Evolutionary conservation across 2,888 invertebrate species (phyloP), one percentile per base, ranked within the genome.

Genomic region (Drosophila cognata): DNA sequence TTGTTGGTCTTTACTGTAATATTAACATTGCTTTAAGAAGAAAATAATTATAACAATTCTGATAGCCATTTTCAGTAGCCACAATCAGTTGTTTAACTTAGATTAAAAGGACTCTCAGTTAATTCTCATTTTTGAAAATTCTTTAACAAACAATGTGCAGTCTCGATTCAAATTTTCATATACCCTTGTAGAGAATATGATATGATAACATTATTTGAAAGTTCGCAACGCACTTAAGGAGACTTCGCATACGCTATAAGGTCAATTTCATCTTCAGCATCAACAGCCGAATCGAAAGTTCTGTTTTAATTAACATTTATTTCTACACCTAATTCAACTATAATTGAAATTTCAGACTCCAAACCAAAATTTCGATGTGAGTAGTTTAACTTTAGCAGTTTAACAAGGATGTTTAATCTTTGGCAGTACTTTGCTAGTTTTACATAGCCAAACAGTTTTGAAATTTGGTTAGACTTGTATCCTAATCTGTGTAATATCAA

Each of bases 401-500:
- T 38, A 38, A 6, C 10, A 18, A 50, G 18, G 25, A 25, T 25
- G 16, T 16, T 21, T 13, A 43, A 21, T 43, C 21, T 5, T 35
- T 35, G 13, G 13, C 11, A 1, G 7, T 38, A 11, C 0, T 18
- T 18, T 38, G 7, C 25, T 4, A 31, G 5, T 11, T 50, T 50
- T 29, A 6, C 28, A 18, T 18, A 29, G 18, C n/a, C 29, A 18
- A n/a, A 31, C n/a, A 4, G n/a, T n/a, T 31, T 31, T 51, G 4
- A 18, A 16, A 51, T 51, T 18, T 64, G 62, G 68, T 67, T 74
- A 25, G 67, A 72, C 70, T 78, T 70, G 46, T 59, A 1, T 21
- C 28, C 57, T 7, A 13, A 43, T 0, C n/a, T 43, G 29, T 31
- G n/a, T 43, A 1, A 31, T 6, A 46, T 1, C 13, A 33, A 35